Percentiles rank a stretch among this genome's conserved stretches.
Evolutionary conservation across 2,888 invertebrate species (phyloP).

Genomic region (Merodon equestris): DNA sequence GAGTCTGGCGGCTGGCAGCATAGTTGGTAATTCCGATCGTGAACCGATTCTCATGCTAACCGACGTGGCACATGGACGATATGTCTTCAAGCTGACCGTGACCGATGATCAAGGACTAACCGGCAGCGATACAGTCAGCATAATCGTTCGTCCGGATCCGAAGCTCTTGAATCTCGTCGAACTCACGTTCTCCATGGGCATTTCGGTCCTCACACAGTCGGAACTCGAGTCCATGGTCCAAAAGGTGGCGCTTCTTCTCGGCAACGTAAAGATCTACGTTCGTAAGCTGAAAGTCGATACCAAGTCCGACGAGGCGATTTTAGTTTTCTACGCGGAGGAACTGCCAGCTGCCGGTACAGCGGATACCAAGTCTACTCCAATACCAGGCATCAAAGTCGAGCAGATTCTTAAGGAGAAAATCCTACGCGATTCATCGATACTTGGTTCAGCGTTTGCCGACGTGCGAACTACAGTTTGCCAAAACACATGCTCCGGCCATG

Average conservation of each 20-base stretch:
- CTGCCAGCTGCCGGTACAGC: slow-evolving; percentile 58
- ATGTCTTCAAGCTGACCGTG: slow-evolving; percentile 93
- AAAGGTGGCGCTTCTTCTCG: slow-evolving; percentile 87
- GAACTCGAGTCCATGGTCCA: slow-evolving; percentile 85
- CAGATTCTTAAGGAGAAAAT: slow-evolving; percentile 84
- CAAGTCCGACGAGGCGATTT: slow-evolving; percentile 82
- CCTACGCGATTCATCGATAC: slow-evolving; percentile 84
- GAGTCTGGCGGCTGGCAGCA: slow-evolving; percentile 90
- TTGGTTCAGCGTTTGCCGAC: slow-evolving; percentile 85
- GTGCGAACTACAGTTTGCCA: slow-evolving; percentile 93
- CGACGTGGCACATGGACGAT: slow-evolving; percentile 92
- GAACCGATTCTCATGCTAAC: slow-evolving; percentile 89
- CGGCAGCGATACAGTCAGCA: slow-evolving; percentile 89
- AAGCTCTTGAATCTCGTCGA: slow-evolving; percentile 88
- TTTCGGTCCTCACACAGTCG: slow-evolving; percentile 83
- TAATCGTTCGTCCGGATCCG: slow-evolving; percentile 90
- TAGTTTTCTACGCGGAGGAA: slow-evolving; percentile 85
- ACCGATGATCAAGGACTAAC: slow-evolving; percentile 93
- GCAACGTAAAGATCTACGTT: slow-evolving; percentile 84
- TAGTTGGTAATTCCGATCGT: slow-evolving; percentile 87
- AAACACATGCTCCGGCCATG: slow-evolving; percentile 95
- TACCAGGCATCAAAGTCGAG: slow-evolving; percentile 84
- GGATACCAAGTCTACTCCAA: slow-evolving; percentile 74
- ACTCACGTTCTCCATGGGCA: slow-evolving; percentile 88
- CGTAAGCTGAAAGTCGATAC: slow-evolving; percentile 82